Evolutionary conservation across 1,140 invertebrate species (phyloP).

Genomic region (Globodera ellingtonae): DNA sequence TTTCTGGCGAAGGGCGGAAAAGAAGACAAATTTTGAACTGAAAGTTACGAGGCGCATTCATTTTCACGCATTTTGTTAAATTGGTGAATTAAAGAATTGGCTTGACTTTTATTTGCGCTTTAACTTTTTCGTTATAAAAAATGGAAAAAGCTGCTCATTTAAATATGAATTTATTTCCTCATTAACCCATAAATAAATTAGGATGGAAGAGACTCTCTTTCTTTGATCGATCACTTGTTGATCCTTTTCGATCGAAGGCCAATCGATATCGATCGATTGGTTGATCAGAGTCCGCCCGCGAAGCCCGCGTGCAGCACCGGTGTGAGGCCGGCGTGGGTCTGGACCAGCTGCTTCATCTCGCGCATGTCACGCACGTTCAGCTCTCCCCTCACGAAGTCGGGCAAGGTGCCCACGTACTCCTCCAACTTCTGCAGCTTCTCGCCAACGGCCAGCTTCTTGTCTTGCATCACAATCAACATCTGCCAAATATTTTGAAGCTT

Average conservation of each 20-base stretch:
- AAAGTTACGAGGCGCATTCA: too few relatives aligned
- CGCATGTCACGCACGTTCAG: neutral
- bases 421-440: neutral
- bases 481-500: neutral
- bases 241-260: neutral
- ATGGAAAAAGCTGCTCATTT: neutral
- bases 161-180: neutral
- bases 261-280: neutral
- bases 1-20: neutral
- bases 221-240: neutral
- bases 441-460: neutral
- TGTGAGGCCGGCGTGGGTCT: neutral
- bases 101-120: too few relatives aligned
- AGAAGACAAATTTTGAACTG: neutral
- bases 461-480: neutral
- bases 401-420: neutral
- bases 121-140: neutral
- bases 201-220: neutral
- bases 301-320: neutral
- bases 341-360: neutral
- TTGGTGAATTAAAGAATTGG: too few relatives aligned
- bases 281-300: neutral
- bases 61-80: too few relatives aligned
- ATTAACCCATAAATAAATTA: conserved; percentile 1
- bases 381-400: neutral